Conservation (phyloP, 2,113 vertebrate species). For the Noctilio leporinus region DNA sequence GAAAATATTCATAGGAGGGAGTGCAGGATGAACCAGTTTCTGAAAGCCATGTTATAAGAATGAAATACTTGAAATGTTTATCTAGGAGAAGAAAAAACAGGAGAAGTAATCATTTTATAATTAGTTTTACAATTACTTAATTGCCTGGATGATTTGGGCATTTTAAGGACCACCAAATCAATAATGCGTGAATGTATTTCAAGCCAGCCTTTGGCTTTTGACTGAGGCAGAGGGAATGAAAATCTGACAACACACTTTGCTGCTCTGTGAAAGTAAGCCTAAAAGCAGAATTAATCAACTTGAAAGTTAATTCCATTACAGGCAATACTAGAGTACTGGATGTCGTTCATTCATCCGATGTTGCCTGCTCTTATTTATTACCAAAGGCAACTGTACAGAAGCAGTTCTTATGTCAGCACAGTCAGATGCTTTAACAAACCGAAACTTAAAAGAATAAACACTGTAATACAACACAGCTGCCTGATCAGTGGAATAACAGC, state of each 20-base stretch:
- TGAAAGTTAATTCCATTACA: neutral
- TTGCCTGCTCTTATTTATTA: slow-evolving; percentile 30
- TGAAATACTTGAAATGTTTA: neutral
- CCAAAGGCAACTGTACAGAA: neutral
- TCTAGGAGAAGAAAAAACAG: neutral
- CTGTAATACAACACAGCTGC: neutral
- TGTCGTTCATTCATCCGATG: neutral
- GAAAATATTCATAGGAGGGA: neutral
- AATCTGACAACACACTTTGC: neutral
- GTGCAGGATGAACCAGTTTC: neutral
- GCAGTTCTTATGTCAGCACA: neutral
- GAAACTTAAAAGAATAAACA: neutral
- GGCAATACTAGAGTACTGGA: neutral
- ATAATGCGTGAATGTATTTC: neutral
- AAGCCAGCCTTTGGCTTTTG: neutral
- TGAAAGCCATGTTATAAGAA: slow-evolving; percentile 14
- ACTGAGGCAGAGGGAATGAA: slow-evolving; percentile 6
- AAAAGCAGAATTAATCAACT: neutral
- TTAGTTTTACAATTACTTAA: neutral
- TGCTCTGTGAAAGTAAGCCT: neutral
- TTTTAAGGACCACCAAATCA: neutral
- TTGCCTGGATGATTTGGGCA: neutral
- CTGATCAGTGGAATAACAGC: neutral
- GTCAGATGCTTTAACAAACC: neutral
- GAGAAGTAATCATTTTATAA: neutral